Conservation (phyloP, 2,888 invertebrate genomes). For the Steromphala cineraria region DNA sequence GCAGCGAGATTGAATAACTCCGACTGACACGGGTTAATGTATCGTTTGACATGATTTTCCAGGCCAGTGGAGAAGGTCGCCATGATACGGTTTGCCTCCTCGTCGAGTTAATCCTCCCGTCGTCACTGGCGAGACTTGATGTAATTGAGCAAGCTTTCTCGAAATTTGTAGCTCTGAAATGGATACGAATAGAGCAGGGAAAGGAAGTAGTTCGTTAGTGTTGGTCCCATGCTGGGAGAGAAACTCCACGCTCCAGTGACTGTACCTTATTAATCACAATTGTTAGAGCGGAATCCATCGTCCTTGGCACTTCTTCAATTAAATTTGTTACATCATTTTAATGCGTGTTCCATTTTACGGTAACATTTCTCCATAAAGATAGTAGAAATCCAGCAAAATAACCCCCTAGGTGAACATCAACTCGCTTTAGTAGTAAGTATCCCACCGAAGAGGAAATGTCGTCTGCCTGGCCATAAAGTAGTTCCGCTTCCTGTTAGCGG, state of each 20-base stretch:
- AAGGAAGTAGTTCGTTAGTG: conserved; percentile 9
- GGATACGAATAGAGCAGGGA: not conserved
- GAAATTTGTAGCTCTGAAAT: conserved; percentile 8
- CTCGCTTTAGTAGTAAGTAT: not conserved
- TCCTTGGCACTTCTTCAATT: conserved; percentile 6
- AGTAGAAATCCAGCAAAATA: no score
- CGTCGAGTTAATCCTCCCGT: not conserved
- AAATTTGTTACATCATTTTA: conserved; percentile 8
- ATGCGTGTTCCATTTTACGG: conserved; percentile 13
- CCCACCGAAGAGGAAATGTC: not conserved
- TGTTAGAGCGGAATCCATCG: not conserved
- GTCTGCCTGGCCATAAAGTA: not conserved
- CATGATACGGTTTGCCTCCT: not conserved
- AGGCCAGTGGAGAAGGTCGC: not conserved
- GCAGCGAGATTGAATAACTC: conserved; percentile 20
- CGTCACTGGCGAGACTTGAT: not conserved
- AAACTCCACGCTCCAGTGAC: not conserved
- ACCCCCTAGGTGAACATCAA: not conserved
- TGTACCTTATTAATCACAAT: conserved; percentile 3
- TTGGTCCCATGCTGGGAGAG: not conserved
- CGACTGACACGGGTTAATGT: conserved; percentile 16
- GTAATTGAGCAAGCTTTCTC: conserved; percentile 2
- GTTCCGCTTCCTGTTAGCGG: not conserved
- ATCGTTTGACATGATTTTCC: conserved; percentile 19
- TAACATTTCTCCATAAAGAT: not conserved